Base-by-base conservation (phyloP, 2,797 vertebrate species). In the Sebastes hubbsi region DNA sequence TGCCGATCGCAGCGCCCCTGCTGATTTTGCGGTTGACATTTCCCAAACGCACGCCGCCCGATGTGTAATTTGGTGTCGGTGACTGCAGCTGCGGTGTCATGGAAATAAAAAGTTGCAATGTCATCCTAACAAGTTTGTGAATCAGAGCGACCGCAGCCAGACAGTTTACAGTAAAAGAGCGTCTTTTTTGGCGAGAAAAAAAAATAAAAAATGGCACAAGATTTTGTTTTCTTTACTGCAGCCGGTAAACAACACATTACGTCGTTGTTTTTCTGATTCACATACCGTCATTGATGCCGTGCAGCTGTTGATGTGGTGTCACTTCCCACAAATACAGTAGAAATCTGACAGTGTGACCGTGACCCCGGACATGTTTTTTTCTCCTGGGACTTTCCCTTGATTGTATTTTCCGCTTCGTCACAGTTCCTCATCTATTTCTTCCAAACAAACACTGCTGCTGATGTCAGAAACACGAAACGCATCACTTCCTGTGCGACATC, bases 51-150 rank as follows among this genome's bases (percentile, higher is more conserved):
- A 52, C 34, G 7, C 60, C 7, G 52, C 59, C 72, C 24, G 4
- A 20, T 24, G 73, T 90, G 84, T 82, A 92, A 91, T 90, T 87
- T 82, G 78, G 68, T 80, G 82, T 46, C 55, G 32, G 75, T 25
- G 80, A 75, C 78, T 82, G 61, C 61, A 70, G 65, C 46, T 80
- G 73, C 86, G 18, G 55, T 87, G 84, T 91, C 86, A 82, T 85
- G 92, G 88, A 81, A 86, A 87, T n/a, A 85, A 87, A 87, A 83
- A 70, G 38, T 16, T 34, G 78, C 82, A 20, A 24, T 0, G 56
- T 90, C 92, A 91, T 89, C 82, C 65, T 76, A 83, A 83, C 72
- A 82, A 87, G 67, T 86, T 71, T 38, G 38, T 81, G 91, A 91
- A 84, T 89, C 89, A 90, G 82, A 78, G 67, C 27, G 2, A 86